Percentiles rank a stretch among this genome's conserved stretches.
These are phyloP conservation scores for Thamnaconus septentrionalis DNA, from an alignment of 2,113 vertebrate genomes.

Conservation along the genomic window DNA sequence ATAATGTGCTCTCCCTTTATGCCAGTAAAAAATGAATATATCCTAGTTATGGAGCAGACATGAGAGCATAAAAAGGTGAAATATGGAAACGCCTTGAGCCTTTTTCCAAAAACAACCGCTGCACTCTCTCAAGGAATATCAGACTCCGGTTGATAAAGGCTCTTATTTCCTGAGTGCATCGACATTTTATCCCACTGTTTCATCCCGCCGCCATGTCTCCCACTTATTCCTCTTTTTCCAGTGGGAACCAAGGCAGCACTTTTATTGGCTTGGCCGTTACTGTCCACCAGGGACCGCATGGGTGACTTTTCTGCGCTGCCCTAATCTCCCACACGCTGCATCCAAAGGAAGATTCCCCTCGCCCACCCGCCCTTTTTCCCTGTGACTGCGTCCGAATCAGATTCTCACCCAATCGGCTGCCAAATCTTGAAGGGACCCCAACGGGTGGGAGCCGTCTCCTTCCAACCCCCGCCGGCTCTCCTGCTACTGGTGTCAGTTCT, in stretches of 20 bases:
- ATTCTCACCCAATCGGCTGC: too few relatives aligned
- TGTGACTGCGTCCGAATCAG: not conserved
- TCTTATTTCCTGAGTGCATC: not conserved
- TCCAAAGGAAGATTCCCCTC: too few relatives aligned
- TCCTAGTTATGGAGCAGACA: too few relatives aligned
- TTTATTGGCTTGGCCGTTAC: conserved; percentile 1
- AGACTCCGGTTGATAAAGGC: too few relatives aligned
- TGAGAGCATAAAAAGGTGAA: too few relatives aligned
- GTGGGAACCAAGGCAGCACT: conserved; percentile 8
- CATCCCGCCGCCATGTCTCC: too few relatives aligned
- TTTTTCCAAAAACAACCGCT: not conserved
- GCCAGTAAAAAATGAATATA: too few relatives aligned
- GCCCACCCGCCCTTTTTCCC: not conserved
- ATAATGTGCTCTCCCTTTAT: not conserved
- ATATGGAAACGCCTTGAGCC: too few relatives aligned
- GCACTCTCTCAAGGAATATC: not conserved
- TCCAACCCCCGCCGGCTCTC: too few relatives aligned
- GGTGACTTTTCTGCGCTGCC: not conserved
- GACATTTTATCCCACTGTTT: not conserved
- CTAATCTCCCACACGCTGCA: not conserved
- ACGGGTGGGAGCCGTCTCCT: too few relatives aligned
- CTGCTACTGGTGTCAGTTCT: too few relatives aligned
- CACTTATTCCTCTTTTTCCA: not conserved
- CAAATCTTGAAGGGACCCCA: too few relatives aligned
- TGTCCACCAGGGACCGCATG: not conserved